Percentiles rank a stretch among this genome's conserved stretches.
These are phyloP conservation scores for Stegodyphus dumicola DNA, from an alignment of 1,140 invertebrate species.

Conservation along the genomic window DNA sequence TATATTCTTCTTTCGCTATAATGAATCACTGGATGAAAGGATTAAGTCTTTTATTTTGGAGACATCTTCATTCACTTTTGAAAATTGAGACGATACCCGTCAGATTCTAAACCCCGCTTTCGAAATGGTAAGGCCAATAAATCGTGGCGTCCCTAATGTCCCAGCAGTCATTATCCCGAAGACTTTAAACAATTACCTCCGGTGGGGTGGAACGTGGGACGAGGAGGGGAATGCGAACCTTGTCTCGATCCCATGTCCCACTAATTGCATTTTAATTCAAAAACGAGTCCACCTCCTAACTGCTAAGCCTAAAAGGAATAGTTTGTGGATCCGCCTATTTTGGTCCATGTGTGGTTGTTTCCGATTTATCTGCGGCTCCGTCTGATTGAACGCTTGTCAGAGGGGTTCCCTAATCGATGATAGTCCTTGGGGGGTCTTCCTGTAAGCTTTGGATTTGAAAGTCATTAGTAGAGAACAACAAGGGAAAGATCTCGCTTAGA, in stretches of 20 bases:
- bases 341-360: not conserved
- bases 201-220: no score
- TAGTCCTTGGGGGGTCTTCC: not conserved
- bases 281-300: slow-evolving; percentile 13
- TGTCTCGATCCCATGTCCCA: not conserved
- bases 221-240: not conserved
- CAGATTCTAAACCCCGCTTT: not conserved
- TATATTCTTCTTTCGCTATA: no score
- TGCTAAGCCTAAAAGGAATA: not conserved
- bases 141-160: slow-evolving; percentile 1
- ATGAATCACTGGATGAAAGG: no score
- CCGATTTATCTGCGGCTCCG: not conserved
- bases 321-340: slow-evolving; percentile 1
- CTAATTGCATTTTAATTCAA: slow-evolving; percentile 31
- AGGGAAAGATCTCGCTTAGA: no score
- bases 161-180: not conserved
- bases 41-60: no score
- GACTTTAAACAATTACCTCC: slow-evolving; percentile 11
- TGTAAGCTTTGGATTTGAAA: not conserved
- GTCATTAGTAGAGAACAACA: no score
- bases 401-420: not conserved
- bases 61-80: not conserved
- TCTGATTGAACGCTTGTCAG: not conserved
- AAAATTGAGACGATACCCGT: not conserved
- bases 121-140: slow-evolving; percentile 9